Evolutionary conservation across 2,113 vertebrate genomes (phyloP).

Genomic region (Hassar affinis): DNA sequence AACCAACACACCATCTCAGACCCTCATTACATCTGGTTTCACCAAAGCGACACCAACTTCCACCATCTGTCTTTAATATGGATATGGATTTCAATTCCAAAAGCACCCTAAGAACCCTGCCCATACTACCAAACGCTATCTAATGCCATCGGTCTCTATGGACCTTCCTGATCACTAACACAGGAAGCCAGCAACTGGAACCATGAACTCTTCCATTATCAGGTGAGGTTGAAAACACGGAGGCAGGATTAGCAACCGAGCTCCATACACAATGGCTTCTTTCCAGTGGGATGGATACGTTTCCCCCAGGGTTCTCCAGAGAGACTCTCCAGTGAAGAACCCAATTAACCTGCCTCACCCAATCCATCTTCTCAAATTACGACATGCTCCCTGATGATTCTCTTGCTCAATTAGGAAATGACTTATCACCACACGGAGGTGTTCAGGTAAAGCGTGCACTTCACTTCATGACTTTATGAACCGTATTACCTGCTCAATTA

Average conservation of each 20-base stretch:
- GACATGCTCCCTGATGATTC: constrained; percentile 67
- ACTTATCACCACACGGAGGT: constrained; percentile 63
- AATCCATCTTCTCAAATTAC: constrained; percentile 71
- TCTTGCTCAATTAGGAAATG: constrained; percentile 72
- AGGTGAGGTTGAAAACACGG: constrained; percentile 32
- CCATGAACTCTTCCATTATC: constrained; percentile 7
- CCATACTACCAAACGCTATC: background rate
- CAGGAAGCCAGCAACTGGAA: constrained; percentile 24
- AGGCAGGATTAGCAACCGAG: constrained; percentile 66
- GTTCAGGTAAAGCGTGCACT: constrained; percentile 58
- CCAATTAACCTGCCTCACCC: constrained; percentile 73
- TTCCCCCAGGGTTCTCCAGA: constrained; percentile 63
- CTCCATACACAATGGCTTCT: constrained; percentile 64
- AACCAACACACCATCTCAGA: too few relatives aligned
- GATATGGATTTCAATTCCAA: background rate
- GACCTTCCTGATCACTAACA: background rate
- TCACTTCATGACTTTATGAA: background rate
- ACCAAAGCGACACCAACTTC: background rate
- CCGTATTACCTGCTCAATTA: constrained; percentile 4
- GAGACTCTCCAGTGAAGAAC: constrained; percentile 65
- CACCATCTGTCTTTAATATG: background rate
- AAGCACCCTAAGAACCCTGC: background rate
- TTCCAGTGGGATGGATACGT: constrained; percentile 37
- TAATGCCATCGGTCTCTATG: background rate
- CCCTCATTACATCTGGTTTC: background rate